A percentile compares a stretch with the other conserved stretches of the same genome.
These are phyloP conservation scores for Galagoides demidoff DNA, from an alignment of 2,797 vertebrate species.

Conservation along the genomic window DNA sequence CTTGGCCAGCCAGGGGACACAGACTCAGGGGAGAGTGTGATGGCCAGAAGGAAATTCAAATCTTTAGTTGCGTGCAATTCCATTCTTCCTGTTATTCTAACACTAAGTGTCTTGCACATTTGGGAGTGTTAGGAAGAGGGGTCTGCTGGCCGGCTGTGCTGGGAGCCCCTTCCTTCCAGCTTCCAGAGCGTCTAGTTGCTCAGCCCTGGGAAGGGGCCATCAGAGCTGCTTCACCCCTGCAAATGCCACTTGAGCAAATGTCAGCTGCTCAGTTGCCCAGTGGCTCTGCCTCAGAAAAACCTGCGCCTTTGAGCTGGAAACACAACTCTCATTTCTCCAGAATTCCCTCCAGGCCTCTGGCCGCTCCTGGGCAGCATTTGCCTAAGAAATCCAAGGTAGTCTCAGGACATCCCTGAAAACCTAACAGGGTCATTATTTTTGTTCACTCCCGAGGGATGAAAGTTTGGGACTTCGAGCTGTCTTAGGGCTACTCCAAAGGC, in stretches of 20 bases:
- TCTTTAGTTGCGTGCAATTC: background rate
- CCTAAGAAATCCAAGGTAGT: background rate
- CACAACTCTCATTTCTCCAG: accelerated
- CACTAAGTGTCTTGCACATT: conserved; percentile 81
- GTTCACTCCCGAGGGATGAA: background rate
- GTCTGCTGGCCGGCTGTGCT: conserved; percentile 70
- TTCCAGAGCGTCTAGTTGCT: conserved; percentile 73
- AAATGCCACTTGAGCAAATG: conserved; percentile 1
- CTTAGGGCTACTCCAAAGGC: background rate
- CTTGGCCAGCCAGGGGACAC: background rate
- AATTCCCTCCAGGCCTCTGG: background rate
- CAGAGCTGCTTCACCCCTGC: conserved; percentile 44
- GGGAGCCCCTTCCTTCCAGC: conserved; percentile 80
- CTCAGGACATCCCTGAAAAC: background rate
- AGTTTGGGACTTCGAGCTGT: background rate
- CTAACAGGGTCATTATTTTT: accelerated
- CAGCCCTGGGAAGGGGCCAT: conserved; percentile 72
- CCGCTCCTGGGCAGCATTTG: background rate
- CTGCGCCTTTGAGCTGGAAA: background rate
- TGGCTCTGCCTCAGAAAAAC: background rate
- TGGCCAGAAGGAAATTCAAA: background rate
- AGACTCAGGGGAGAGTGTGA: accelerated
- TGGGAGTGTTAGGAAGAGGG: conserved; percentile 80
- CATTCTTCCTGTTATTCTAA: conserved; percentile 80
- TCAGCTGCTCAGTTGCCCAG: accelerated